These are phyloP conservation scores for Rhinolophus sinicus DNA, from an alignment of 2,113 vertebrate genomes.

Conservation along the genomic window DNA sequence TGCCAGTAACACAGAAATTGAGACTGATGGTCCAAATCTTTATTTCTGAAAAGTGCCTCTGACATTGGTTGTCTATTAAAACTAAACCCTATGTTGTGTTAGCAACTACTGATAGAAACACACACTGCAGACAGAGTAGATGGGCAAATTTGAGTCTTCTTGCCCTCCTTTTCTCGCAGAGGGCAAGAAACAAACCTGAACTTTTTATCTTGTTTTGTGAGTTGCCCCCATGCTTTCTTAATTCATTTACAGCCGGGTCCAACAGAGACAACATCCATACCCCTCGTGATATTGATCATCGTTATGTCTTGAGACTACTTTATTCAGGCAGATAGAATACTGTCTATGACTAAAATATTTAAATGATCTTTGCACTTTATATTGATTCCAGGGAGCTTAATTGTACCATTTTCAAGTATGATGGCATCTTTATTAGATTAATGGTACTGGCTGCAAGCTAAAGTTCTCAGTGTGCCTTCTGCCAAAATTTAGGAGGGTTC, in stretches of 20 bases:
- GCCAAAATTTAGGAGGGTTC: conserved; percentile 40
- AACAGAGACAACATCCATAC: not conserved
- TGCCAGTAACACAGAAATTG: not conserved
- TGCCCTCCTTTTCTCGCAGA: not conserved
- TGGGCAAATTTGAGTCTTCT: not conserved
- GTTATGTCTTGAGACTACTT: not conserved
- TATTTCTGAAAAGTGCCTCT: not conserved
- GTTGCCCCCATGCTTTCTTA: not conserved
- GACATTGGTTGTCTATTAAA: not conserved
- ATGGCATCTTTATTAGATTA: conserved; percentile 48
- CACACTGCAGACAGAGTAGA: not conserved
- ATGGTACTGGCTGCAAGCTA: conserved; percentile 17
- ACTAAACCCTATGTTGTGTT: not conserved
- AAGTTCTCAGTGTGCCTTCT: conserved; percentile 6
- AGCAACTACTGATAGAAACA: not conserved
- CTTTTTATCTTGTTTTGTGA: not conserved
- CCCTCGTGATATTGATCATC: not conserved
- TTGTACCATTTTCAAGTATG: conserved; percentile 45
- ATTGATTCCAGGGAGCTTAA: conserved; percentile 51
- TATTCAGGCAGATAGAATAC: not conserved
- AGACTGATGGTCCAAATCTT: not conserved
- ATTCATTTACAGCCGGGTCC: not conserved
- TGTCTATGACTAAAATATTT: conserved; percentile 59
- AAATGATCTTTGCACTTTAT: conserved; percentile 44
- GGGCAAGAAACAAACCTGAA: not conserved